Percentiles rank a stretch among this genome's conserved stretches.
phyloP scores from a whole-genome alignment of 2,113 vertebrate genomes.

The Sterna hirundo region DNA sequence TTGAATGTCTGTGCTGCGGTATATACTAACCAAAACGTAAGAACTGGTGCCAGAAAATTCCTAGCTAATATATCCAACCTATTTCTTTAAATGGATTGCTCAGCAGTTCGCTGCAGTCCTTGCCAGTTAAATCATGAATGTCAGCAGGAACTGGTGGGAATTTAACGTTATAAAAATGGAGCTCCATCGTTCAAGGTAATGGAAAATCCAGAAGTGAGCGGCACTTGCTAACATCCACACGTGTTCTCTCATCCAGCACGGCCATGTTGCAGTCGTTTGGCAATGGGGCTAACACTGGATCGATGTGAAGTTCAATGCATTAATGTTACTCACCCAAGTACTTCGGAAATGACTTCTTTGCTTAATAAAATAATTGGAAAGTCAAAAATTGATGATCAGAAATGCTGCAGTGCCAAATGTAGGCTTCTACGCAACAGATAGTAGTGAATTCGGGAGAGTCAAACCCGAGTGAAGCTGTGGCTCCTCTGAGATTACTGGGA shows the following conservation, averaged over 20 bases:
- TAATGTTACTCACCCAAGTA: not conserved
- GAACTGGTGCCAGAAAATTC: constrained; percentile 25
- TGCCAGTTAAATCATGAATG: constrained; percentile 4
- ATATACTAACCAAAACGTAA: not conserved
- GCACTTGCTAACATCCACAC: not conserved
- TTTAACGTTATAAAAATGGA: not conserved
- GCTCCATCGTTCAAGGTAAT: not conserved
- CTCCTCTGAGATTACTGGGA: not conserved
- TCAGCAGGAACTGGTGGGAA: constrained; percentile 4
- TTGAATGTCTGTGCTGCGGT: not conserved
- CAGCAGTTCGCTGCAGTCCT: not conserved
- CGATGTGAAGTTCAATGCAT: not conserved
- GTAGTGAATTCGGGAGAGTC: not conserved
- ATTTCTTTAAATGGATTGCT: constrained; percentile 26
- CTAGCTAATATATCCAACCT: not conserved
- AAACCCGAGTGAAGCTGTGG: not conserved
- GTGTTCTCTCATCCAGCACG: not conserved
- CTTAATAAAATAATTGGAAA: not conserved
- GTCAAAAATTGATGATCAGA: not conserved
- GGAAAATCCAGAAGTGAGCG: not conserved
- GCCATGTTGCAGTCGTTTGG: not conserved
- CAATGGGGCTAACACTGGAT: not conserved
- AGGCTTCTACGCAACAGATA: not conserved
- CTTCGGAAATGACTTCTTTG: not conserved
- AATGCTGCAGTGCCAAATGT: not conserved